Evolutionary conservation across 2,797 vertebrate genomes (phyloP), one percentile per base, ranked within the genome.

Genomic region (Apogon hyalosoma): DNA sequence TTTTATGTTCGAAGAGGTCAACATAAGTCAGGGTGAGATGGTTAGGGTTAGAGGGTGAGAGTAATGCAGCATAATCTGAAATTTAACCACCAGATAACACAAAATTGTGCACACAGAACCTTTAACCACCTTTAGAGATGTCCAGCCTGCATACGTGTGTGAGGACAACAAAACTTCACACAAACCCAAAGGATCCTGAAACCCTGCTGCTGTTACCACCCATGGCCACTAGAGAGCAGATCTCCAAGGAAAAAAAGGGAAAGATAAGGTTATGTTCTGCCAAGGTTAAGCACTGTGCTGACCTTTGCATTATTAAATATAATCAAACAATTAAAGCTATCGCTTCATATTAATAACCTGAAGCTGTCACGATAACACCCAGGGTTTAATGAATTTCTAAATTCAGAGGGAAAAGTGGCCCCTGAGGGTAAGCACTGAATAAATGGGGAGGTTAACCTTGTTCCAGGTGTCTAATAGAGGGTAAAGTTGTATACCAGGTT

Each of bases 151-250:
- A 59, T 42, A 38, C 6, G 54, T 21, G 38, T 57, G 46, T 6
- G 24, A 14, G 38, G 28, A 66, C 62, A 9, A 3, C 12, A 71
- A 67, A 77, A 78, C 69, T 85, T 87, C 76, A 73, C 47, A 56
- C 18, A 19, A 19, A 50, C 9, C 12, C 19, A 9, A n/a, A 64
- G 11, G 41, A 50, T 60, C 50, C 31, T 19, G 6, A 70, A 31
- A 42, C 1, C 10, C 24, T 54, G 43, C 53, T 69, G 66, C 16
- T 72, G 38, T 55, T 62, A 12, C 63, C 43, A 6, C 28, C 47
- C 40, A 10, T 42, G 52, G 31, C 82, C 92, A 92, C 88, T 87
- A 91, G 92, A 87, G 89, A 58, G 85, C 69, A 83, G 59, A 76
- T 63, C 53, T 43, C 58, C 31, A 78, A 24, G 21, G 62, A 75